phyloP scores from a whole-genome alignment of 2,113 vertebrate genomes.

The Lagenorhynchus albirostris region DNA sequence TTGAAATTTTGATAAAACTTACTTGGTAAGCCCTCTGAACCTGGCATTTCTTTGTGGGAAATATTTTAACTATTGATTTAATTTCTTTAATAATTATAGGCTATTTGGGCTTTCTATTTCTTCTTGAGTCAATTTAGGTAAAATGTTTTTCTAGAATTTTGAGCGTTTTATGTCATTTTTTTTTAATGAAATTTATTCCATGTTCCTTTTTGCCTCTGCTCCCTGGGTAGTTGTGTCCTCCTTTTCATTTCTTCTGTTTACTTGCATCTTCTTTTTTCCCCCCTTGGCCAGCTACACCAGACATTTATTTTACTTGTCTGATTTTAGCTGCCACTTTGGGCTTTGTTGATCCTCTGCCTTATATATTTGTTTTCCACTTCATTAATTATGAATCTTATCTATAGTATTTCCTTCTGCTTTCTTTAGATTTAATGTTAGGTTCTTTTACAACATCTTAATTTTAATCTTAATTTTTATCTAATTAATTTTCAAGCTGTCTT shows the following conservation, averaged over 20 bases:
- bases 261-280: not conserved
- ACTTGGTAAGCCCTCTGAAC: not conserved
- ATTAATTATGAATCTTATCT: not conserved
- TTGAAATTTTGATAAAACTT: conserved; percentile 48
- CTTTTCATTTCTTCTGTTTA: not conserved
- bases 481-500: not conserved
- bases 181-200: not conserved
- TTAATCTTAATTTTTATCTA: not conserved
- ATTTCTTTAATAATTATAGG: conserved; percentile 34
- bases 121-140: not conserved
- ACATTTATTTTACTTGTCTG: not conserved
- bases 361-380: not conserved
- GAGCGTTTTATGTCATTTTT: not conserved
- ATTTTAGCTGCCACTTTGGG: not conserved
- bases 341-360: not conserved
- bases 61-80: not conserved
- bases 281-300: not conserved
- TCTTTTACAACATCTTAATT: not conserved
- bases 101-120: conserved; percentile 17
- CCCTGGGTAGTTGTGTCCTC: not conserved
- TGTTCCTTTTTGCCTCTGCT: not conserved
- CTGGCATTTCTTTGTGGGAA: conserved; percentile 31
- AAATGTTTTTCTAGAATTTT: not conserved
- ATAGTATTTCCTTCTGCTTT: not conserved
- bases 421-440: conserved; percentile 21